Evolutionary conservation across 2,113 vertebrate genomes (phyloP).

Genomic region (Pipa parva): DNA sequence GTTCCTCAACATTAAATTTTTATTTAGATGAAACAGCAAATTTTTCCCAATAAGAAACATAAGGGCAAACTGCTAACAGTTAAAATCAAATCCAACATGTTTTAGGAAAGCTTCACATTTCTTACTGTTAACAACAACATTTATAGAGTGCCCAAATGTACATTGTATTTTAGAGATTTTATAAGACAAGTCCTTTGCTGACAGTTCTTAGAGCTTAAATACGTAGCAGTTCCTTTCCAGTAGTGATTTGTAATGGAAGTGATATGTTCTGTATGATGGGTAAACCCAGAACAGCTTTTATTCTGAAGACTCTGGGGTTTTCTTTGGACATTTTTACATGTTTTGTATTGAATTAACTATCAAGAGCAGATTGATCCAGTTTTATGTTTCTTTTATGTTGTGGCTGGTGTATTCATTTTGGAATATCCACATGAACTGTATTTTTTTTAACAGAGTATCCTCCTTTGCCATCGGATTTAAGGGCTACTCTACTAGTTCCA

Average conservation of each 20-base stretch:
- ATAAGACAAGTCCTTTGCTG: neutral
- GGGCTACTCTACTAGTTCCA: too few relatives aligned
- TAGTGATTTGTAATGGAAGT: neutral
- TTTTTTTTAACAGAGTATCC: too few relatives aligned
- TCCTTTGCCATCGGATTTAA: too few relatives aligned
- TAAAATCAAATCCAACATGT: neutral
- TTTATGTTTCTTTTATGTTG: too few relatives aligned
- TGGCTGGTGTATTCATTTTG: too few relatives aligned
- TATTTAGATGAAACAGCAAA: neutral
- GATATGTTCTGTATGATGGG: neutral
- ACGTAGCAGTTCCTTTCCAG: conserved; percentile 1
- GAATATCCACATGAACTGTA: too few relatives aligned
- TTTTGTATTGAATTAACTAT: too few relatives aligned
- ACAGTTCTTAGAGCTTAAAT: conserved; percentile 2
- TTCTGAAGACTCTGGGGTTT: neutral
- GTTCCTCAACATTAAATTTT: neutral
- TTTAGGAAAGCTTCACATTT: conserved; percentile 30
- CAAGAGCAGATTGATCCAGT: too few relatives aligned
- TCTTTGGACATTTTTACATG: neutral
- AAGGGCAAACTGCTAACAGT: too few relatives aligned
- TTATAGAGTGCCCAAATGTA: conserved; percentile 5
- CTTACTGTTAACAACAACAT: conserved; percentile 11
- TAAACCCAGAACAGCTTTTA: neutral
- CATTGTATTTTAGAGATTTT: conserved; percentile 7
- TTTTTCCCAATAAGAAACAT: conserved; percentile 11